A percentile compares a stretch with the other conserved stretches of the same genome.
These are phyloP conservation scores for Dynastes maya DNA, from an alignment of 2,888 invertebrate genomes.

Conservation along the genomic window DNA sequence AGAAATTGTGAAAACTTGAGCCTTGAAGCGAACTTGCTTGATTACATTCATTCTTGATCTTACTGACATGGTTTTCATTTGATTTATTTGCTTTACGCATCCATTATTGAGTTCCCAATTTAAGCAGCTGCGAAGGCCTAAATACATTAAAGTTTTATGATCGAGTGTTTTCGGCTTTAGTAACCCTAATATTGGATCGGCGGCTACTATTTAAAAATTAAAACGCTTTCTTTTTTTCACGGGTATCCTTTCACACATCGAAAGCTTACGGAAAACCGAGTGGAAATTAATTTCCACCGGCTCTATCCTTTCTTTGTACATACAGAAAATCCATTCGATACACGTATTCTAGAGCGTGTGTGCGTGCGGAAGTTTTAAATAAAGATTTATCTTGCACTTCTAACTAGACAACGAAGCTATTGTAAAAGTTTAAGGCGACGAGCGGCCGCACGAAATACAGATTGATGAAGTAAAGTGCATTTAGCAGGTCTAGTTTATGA, in stretches of 20 bases:
- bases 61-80: no score
- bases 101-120: no score
- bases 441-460: constrained; percentile 56
- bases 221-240: neutral
- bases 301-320: neutral
- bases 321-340: neutral
- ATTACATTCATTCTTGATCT: no score
- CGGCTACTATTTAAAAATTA: constrained; percentile 1
- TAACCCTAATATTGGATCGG: neutral
- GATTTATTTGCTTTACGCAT: no score
- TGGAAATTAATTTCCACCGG: neutral
- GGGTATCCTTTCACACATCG: neutral
- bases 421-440: constrained; percentile 55
- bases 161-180: neutral
- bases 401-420: constrained; percentile 51
- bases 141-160: neutral
- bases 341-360: neutral
- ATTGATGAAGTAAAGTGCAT: constrained; percentile 60
- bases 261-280: neutral
- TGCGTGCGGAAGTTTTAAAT: constrained; percentile 46
- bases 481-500: constrained; percentile 57
- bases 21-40: no score
- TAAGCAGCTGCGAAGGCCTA: neutral
- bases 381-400: constrained; percentile 53
- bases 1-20: no score